Base-by-base conservation (phyloP, 92 coral and sea anemone species). In the Epizoanthus fatuus region DNA sequence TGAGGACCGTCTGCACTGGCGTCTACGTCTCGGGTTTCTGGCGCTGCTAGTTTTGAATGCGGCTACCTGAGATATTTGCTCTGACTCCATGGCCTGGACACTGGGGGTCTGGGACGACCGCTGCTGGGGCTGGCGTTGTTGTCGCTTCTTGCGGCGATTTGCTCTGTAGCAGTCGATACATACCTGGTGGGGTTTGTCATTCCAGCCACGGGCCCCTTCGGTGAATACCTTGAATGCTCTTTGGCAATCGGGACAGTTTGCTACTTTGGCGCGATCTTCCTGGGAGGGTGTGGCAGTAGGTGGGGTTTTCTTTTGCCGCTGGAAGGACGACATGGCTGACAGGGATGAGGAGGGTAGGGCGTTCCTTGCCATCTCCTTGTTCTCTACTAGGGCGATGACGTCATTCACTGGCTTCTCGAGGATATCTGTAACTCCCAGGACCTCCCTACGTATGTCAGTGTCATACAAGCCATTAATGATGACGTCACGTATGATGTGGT, bases 81-180 rank as follows among this genome's bases (percentile, higher is more conserved):
- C 87, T 39, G 69, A 55, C 56, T 84, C 81, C 65, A 72, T 13
- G 29, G 81, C 81, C 38, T 84, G 71, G 69, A 29, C 56, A 22
- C 25, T 60, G 63, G 82, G 32, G 52, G 81, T 17, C 40, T 58
- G 57, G 38, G 57, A 73, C 56, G 82, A 59, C 20, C 69, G 80
- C 59, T 72, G 67, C 65, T 69, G 87, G 53, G 77, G 60, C 4
- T 49, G 77, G 39, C 81, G 83, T 58, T 13, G 89, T 67, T 75
- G 83, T 37, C 80, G 71, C 20, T 53, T 67, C 65, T 45, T 68
- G 63, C 80, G 77, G 68, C 87, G 72, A 52, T 75, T 74, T 5
- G 87, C 87, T 69, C 87, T 14, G 80, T 55, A 83, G 80, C 87
- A 83, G 57, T 71, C 80, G 29, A 85, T 53, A 47, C 89, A 85